phyloP scores from a whole-genome alignment of 2,888 invertebrate species.

The Globia sparganii region DNA sequence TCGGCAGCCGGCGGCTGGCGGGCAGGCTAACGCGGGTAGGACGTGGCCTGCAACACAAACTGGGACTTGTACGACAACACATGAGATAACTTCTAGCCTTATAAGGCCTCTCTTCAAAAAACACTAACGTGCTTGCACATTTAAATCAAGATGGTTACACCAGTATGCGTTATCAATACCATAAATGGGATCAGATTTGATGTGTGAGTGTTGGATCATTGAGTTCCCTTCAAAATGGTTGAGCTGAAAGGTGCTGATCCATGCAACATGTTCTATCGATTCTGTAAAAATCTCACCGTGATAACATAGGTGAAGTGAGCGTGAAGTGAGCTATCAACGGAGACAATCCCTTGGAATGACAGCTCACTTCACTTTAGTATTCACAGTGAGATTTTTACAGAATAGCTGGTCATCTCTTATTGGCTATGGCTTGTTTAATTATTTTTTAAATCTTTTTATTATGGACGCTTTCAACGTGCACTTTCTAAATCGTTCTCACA shows the following conservation, averaged over 20 bases:
- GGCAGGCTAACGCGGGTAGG: conserved; percentile 46
- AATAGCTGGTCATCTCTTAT: not conserved
- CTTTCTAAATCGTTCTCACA: not conserved
- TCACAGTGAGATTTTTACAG: too few relatives aligned
- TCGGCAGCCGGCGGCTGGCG: not conserved
- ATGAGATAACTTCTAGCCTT: not conserved
- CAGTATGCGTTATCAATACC: not conserved
- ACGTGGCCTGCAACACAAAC: conserved; percentile 40
- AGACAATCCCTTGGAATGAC: too few relatives aligned
- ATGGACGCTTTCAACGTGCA: too few relatives aligned
- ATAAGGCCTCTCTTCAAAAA: not conserved
- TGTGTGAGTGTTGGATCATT: not conserved
- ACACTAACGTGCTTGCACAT: not conserved
- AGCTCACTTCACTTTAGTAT: too few relatives aligned
- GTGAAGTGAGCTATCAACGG: too few relatives aligned
- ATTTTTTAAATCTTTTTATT: too few relatives aligned
- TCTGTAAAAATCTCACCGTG: too few relatives aligned
- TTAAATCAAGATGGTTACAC: not conserved
- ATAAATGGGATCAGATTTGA: not conserved
- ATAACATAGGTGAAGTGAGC: too few relatives aligned
- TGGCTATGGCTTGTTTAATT: not conserved
- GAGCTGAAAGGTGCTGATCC: too few relatives aligned
- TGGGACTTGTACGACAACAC: not conserved
- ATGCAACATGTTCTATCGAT: too few relatives aligned
- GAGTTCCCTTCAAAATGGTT: not conserved